phyloP scores from a whole-genome alignment of 2,113 vertebrate species.

The Dipodomys ordii region DNA sequence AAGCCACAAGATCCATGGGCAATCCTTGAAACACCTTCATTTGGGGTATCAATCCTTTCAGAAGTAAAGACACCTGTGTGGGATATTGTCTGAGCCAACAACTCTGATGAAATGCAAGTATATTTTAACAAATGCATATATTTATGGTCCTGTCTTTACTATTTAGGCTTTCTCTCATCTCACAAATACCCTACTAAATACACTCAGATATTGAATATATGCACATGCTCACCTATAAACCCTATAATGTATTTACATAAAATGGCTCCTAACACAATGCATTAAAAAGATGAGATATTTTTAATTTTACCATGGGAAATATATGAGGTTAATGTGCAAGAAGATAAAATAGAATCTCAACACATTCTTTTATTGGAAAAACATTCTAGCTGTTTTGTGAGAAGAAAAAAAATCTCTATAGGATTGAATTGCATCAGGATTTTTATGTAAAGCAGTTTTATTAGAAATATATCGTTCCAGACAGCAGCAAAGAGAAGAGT shows the following conservation, averaged over 20 bases:
- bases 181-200: neutral
- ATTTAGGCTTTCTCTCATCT: neutral
- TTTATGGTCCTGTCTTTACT: constrained; percentile 30
- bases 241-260: constrained; percentile 35
- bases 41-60: constrained; percentile 27
- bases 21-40: neutral
- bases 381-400: constrained; percentile 59
- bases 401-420: constrained; percentile 47
- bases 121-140: constrained; percentile 48
- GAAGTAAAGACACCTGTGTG: neutral
- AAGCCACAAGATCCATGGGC: neutral
- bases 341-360: constrained; percentile 64
- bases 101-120: neutral
- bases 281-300: constrained; percentile 48
- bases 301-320: constrained; percentile 72
- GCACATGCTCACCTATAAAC: constrained; percentile 8
- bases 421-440: neutral
- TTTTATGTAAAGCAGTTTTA: constrained; percentile 75
- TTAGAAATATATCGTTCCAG: constrained; percentile 67
- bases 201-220: constrained; percentile 35
- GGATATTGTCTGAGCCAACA: constrained; percentile 58
- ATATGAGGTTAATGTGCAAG: neutral
- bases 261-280: neutral
- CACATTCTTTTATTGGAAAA: constrained; percentile 69
- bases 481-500: constrained; percentile 54